Evolutionary conservation across 2,113 vertebrate species (phyloP), one percentile per base, ranked within the genome.

Genomic region (Calonectris borealis): DNA sequence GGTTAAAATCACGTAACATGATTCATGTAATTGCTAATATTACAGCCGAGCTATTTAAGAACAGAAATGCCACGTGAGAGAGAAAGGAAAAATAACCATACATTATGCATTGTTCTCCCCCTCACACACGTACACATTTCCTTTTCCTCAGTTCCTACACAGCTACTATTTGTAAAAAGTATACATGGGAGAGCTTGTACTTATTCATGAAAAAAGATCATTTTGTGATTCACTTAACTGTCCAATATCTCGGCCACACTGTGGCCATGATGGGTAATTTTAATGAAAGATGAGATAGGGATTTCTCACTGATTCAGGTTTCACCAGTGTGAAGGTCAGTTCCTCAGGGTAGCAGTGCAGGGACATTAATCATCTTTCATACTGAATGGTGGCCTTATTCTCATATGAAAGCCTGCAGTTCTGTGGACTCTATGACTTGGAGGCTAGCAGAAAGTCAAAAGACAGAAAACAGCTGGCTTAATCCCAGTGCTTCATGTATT

Each of bases 1-100:
- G 84, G 52, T 96, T 96, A 96, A 96, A 97, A 96, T 83, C 64
- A 88, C 6, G 11, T 92, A 78, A 46, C 26, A 77, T 93, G 91
- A 97, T 92, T 97, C 92, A 97, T 79, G 19, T 95, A 97, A 96
- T 96, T 97, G 80, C 57, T 96, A 96, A 96, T 87, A 94, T 95
- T 96, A 83, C 54, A 94, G 54, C 51, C 13, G 16, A 96, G 29
- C 69, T 98, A 94, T 97, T 97, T 95, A 94, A 90, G 66, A 96
- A 57, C 44, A 88, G 36, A 96, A 52, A 83, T 48, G 51, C 51
- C 91, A 93, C 9, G 10, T 86, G 88, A 51, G 36, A 27, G 31
- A 79, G 46, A 82, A 96, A 82, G 49, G 70, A 88, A 94, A 95
- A 97, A 95, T 77, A 95, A 91, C 38, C 13, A 62, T 68, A n/a